Conservation (phyloP, 2,113 vertebrate genomes). For the Grammomys dolichurus region DNA sequence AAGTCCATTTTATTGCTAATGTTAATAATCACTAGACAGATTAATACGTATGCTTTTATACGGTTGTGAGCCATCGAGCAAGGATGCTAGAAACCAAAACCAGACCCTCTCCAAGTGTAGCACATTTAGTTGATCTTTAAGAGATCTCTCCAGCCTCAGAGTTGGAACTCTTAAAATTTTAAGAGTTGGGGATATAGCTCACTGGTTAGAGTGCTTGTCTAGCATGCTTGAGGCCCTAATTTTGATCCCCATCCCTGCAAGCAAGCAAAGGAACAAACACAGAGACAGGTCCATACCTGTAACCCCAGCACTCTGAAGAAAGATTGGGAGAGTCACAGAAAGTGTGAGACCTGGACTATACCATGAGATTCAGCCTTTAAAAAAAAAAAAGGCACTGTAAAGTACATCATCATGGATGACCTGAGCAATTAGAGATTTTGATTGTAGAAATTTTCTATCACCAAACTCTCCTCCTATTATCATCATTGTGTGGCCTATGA, state of each 20-base stretch:
- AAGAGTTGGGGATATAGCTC: background rate
- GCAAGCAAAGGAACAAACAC: background rate
- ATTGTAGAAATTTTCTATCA: conserved; percentile 47
- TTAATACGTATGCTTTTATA: background rate
- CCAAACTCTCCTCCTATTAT: background rate
- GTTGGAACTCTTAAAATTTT: conserved; percentile 39
- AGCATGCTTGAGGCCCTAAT: background rate
- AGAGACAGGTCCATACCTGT: background rate
- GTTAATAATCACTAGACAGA: background rate
- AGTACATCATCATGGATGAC: background rate
- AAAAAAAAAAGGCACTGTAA: background rate
- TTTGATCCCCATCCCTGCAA: background rate
- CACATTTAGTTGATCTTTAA: background rate
- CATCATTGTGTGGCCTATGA: background rate
- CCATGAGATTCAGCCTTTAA: background rate
- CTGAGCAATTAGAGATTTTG: conserved; percentile 31
- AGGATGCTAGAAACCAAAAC: background rate
- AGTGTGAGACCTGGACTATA: background rate
- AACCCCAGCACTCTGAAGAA: background rate
- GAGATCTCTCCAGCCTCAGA: background rate
- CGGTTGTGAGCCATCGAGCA: too few relatives aligned
- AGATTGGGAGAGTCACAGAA: background rate
- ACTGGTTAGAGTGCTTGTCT: background rate
- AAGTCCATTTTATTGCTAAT: conserved; percentile 50
- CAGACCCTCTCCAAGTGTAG: background rate